Conservation (phyloP, 2,888 invertebrate genomes). For the Notodonta ziczac region DNA sequence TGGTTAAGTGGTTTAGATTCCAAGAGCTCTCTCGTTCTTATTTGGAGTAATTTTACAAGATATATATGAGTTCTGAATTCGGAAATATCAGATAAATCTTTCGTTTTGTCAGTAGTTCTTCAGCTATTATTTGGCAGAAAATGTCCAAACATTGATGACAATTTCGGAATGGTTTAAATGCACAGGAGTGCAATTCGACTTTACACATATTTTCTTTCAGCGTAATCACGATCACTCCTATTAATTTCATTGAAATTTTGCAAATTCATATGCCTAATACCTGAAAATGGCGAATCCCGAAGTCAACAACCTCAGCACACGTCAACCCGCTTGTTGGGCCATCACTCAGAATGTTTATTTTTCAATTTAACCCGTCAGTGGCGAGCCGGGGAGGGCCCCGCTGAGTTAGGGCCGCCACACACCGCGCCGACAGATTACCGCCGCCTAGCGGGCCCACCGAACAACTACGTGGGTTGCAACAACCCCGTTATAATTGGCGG, state of each 20-base stretch:
- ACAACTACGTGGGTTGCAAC: constrained; percentile 11
- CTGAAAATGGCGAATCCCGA: constrained; percentile 17
- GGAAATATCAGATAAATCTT: no score
- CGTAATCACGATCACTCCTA: constrained; percentile 31
- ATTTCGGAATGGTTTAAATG: no score
- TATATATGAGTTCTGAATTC: no score
- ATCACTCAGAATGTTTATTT: constrained; percentile 82
- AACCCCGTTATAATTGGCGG: constrained; percentile 34
- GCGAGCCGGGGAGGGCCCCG: constrained; percentile 50
- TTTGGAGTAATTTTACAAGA: no score
- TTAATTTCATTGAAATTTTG: constrained; percentile 22
- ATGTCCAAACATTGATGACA: no score
- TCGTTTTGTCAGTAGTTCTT: no score
- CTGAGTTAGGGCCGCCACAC: constrained; percentile 83
- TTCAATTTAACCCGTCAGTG: constrained; percentile 80
- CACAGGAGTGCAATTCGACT: no score
- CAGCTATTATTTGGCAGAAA: no score
- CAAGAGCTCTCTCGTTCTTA: no score
- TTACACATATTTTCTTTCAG: no score
- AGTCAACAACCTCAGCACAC: constrained; percentile 68
- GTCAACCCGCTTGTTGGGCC: constrained; percentile 56
- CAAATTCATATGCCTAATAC: constrained; percentile 7
- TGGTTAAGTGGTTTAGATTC: no score
- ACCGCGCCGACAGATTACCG: constrained; percentile 77
- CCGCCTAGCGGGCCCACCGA: constrained; percentile 37